Evolutionary conservation across 1,140 invertebrate species (phyloP), one percentile per base, ranked within the genome.

Genomic region (Riptortus pedestris): DNA sequence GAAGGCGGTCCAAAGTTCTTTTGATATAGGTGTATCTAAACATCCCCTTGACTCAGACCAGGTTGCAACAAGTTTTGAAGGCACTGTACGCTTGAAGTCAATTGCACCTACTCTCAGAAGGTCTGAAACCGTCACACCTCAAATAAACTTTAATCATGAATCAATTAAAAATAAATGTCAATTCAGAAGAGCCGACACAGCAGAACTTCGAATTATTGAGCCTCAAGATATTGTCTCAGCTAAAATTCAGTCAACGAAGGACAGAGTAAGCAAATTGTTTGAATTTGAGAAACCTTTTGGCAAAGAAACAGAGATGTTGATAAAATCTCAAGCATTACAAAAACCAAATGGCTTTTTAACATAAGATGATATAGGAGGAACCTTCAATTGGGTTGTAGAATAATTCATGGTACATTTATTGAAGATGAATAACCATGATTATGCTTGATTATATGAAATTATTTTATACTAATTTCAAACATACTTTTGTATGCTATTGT

Each of bases 301-400:
- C 2, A 65, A 66, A 62, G 61, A 67, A 26, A 55, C 51, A 11
- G 20, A 55, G 65, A 64, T 62, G 57, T 59, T 67, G 48, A 67
- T 67, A 28, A 67, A 67, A 58, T 65, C 66, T 58, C 66, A 67
- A 38, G 66, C 63, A 33, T 7, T 47, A 24, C 52, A 55, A 5
- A 64, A 58, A 55, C 22, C 52, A 3, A 60, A 38, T 45, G 33
- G 59, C 14, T 33, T 60, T 24, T 26, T 60, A 3, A 60, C 59
- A 9, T 60, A 60, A 38, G 5, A 2, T 7, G 2, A 2, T 22
- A 38, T 38, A n/a, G n/a, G n/a, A n/a, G n/a, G n/a, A n/a, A n/a
- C n/a, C n/a, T n/a, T n/a, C n/a, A n/a, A n/a, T n/a, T n/a, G n/a
- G n/a, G n/a, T n/a, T n/a, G n/a, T n/a, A n/a, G n/a, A n/a, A n/a